Evolutionary conservation across 2,113 vertebrate species (phyloP).

Genomic region (Oxyura jamaicensis): DNA sequence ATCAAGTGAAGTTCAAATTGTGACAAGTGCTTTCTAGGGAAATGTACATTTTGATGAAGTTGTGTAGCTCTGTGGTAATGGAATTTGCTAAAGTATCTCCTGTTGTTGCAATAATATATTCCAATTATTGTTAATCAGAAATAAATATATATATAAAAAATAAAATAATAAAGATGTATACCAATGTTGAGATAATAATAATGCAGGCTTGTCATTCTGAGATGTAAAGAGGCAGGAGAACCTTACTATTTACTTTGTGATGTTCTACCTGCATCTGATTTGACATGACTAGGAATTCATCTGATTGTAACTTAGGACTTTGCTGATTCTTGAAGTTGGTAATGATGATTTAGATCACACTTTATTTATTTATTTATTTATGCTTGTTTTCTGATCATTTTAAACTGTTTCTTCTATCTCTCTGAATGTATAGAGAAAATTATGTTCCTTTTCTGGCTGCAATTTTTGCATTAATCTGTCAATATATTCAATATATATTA

Average conservation of each 20-base stretch:
- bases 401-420: not conserved
- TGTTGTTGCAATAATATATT: not conserved
- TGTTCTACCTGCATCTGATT: not conserved
- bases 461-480: not conserved
- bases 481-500: not conserved
- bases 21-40: not conserved
- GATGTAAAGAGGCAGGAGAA: not conserved
- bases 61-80: not conserved
- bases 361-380: not conserved
- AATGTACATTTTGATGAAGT: not conserved
- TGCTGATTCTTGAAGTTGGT: not conserved
- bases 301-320: not conserved
- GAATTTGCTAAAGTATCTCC: not conserved
- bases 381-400: not conserved
- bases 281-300: not conserved
- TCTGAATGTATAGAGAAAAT: not conserved
- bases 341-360: not conserved
- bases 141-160: not conserved
- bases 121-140: not conserved
- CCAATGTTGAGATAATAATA: not conserved
- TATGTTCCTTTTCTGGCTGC: not conserved
- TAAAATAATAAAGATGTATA: not conserved
- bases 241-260: not conserved
- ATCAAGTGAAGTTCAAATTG: not conserved
- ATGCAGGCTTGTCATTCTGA: not conserved